Base-by-base conservation (phyloP, 2,113 vertebrate species). In the Irena cyanogastra region DNA sequence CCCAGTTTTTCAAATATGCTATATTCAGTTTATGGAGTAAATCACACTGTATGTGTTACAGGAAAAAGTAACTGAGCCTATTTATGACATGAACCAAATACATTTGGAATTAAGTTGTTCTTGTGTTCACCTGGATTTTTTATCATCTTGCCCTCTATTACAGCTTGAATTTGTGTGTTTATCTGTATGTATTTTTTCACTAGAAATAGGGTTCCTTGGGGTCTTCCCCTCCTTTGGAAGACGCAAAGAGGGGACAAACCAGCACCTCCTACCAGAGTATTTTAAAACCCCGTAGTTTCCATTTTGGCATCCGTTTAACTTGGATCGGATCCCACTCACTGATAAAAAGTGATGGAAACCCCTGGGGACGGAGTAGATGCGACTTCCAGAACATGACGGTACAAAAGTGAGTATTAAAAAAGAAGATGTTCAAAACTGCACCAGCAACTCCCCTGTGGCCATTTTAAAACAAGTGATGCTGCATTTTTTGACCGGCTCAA, bases 171-270 rank as follows among this genome's bases (percentile, higher is more conserved):
- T 28, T 10, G 22, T 24, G 1, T 41, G 16, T 30, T 61, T 65
- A 22, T 31, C 26, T 64, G 35, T 21, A 21, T 37, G 8, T 6
- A 49, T 39, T 56, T 50, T 64, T 47, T 33, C 0, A 0, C 22
- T 33, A 9, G 37, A 20, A 54, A 7, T 10, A 11, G 7, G 13
- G 1, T 16, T 84, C 22, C 8, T 33, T 28, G 3, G 17, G 13
- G 9, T n/a, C 26, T 18, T 7, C 35, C 7, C 9, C 31, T 57
- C 33, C 15, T 74, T 19, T 6, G 2, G 27, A 42, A 39, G 21
- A 7, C 1, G 0, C 1, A 9, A 8, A 16, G 2, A 33, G 4
- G 0, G 10, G 35, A 13, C 9, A 13, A 65, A 41, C 18, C 41
- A 19, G 0, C 11, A 16, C 23, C 33, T n/a, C 24, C 19, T 16